Evolutionary conservation across 1,140 invertebrate genomes (phyloP).

Genomic region (Protaetia brevitarsis): DNA sequence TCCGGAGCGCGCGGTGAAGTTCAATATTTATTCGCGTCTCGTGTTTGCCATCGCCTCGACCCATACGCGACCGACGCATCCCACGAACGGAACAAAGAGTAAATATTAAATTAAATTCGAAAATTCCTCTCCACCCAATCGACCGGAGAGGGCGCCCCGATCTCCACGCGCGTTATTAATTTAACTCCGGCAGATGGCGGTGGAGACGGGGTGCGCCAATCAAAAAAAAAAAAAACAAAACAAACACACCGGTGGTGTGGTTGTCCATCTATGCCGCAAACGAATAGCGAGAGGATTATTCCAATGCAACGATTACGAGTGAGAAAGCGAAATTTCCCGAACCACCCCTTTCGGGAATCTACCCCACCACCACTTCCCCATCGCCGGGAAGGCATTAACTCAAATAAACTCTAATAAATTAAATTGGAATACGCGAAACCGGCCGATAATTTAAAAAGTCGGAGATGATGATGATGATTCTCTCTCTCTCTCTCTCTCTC

Average conservation of each 20-base stretch:
- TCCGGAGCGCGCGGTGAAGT: background rate
- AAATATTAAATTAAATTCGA: background rate
- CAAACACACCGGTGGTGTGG: background rate
- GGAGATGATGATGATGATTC: too few species aligned
- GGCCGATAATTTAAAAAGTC: constrained; percentile 13
- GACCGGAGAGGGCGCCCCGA: too few species aligned
- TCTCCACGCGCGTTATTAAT: too few species aligned
- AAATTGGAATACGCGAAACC: constrained; percentile 8
- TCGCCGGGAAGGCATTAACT: constrained; percentile 10
- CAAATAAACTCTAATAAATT: constrained; percentile 17
- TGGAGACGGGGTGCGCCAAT: background rate
- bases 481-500: background rate
- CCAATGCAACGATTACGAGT: background rate
- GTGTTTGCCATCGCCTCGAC: background rate
- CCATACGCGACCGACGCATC: background rate
- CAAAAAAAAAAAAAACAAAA: background rate
- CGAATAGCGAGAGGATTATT: background rate
- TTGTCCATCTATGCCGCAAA: too few species aligned
- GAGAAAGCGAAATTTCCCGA: background rate
- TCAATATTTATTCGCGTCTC: background rate
- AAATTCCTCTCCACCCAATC: background rate
- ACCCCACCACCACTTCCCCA: too few species aligned
- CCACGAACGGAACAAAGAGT: background rate
- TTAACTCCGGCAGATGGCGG: too few species aligned
- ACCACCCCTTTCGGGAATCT: too few species aligned